Evolutionary conservation across 2,113 vertebrate species (phyloP), one percentile per base, ranked within the genome.

Genomic region (Manacus vitellinus): DNA sequence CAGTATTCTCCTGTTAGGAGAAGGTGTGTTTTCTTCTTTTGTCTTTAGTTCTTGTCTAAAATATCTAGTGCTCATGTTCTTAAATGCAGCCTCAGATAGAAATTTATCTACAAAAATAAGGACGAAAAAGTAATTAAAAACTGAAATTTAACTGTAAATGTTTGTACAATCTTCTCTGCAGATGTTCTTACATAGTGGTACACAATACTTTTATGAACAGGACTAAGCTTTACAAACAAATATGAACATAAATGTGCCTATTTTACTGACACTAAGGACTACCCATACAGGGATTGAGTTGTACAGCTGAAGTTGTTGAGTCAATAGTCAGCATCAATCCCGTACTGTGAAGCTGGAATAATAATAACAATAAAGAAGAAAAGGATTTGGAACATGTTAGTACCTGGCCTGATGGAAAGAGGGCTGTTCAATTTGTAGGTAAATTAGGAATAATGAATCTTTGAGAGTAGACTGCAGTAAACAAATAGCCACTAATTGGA

Each of bases 361-460:
- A 61, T 47, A 75, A 74, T 18, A 58, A 17, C 25, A 28, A 44
- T 62, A 75, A 73, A 59, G 68, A 84, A 68, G 63, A 77, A 90
- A 70, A 89, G 35, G 21, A 39, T 76, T 92, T 66, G 37, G 67
- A 85, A 72, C 39, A 44, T 70, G 39, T 43, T 89, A n/a, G 51
- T 88, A 93, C 77, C 82, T 96, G 76, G 75, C 56, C 78, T 96
- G 77, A 94, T 85, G 46, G 79, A 68, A 83, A 78, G 83, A 94
- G 22, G 23, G 20, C 33, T 84, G 74, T 83, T 95, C 72, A 80
- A 47, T 89, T 44, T 89, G 77, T 70, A 70, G 85, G 76, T 94
- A 88, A 93, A 90, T 94, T 95, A 90, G 95, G 77, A 96, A 88
- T 96, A 96, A 95, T 89, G 83, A 88, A 49, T 72, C 43, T 89